These are phyloP conservation scores for Macrosoma leucophasiata DNA, from an alignment of 2,888 invertebrate genomes.

Conservation along the genomic window DNA sequence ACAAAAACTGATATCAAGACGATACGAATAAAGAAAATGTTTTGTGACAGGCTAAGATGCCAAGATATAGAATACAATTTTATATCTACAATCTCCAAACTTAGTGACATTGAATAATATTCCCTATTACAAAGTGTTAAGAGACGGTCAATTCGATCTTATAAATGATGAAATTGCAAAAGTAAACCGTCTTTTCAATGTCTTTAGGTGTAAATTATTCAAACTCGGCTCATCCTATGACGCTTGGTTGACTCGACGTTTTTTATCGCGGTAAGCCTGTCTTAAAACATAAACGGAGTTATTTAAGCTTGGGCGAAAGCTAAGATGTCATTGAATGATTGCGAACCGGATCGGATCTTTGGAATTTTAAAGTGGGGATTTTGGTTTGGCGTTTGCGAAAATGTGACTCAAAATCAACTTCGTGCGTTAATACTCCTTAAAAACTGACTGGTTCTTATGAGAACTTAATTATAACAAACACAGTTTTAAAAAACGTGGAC, in stretches of 20 bases:
- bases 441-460: too few species aligned
- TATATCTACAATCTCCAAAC: conserved; percentile 20
- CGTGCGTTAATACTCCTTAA: too few species aligned
- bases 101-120: conserved; percentile 17
- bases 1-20: conserved; percentile 53
- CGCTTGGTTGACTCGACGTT: conserved; percentile 51
- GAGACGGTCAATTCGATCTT: conserved; percentile 12
- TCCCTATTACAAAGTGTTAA: conserved; percentile 28
- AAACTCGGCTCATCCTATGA: conserved; percentile 56
- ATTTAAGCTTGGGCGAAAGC: too few species aligned
- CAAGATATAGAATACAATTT: conserved; percentile 40
- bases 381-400: too few species aligned
- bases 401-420: too few species aligned
- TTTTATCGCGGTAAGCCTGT: conserved; percentile 54
- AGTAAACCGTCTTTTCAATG: conserved; percentile 44
- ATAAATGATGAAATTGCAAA: conserved; percentile 27
- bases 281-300: conserved; percentile 58
- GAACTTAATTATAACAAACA: too few species aligned
- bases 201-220: conserved; percentile 72
- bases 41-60: conserved; percentile 49
- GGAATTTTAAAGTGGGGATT: too few species aligned
- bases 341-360: too few species aligned
- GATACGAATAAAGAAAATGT: conserved; percentile 50
- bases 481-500: too few species aligned
- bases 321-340: too few species aligned